These are phyloP conservation scores for Kryptopterus vitreolus DNA, from an alignment of 2,797 vertebrate genomes.

Conservation along the genomic window DNA sequence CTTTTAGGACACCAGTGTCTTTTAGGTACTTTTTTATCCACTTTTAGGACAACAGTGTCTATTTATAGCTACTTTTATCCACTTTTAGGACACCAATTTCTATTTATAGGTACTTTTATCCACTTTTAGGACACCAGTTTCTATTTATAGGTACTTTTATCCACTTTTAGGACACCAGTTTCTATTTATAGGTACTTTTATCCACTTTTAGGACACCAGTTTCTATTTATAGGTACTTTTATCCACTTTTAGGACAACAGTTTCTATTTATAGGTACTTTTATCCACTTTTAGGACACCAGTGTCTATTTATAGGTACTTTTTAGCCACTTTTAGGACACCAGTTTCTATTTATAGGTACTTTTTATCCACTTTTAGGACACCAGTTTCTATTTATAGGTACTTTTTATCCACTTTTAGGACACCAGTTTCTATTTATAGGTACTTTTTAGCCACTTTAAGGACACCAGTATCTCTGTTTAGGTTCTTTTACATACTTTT, in stretches of 20 bases:
- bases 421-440: background rate
- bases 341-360: background rate
- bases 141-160: background rate
- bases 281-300: background rate
- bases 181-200: background rate
- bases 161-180: background rate
- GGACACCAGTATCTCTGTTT: background rate
- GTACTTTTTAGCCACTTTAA: background rate
- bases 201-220: background rate
- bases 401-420: background rate
- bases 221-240: background rate
- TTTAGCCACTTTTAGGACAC: background rate
- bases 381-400: background rate
- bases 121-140: background rate
- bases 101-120: background rate
- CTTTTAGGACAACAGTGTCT: background rate
- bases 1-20: too few relatives aligned
- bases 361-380: background rate
- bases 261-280: background rate
- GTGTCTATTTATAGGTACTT: background rate
- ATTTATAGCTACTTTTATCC: background rate
- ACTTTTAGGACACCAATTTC: background rate
- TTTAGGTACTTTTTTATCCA: background rate
- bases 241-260: background rate
- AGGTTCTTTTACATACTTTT: background rate